These are phyloP conservation scores for Maniola hyperantus DNA, from an alignment of 2,888 invertebrate genomes.

Conservation along the genomic window DNA sequence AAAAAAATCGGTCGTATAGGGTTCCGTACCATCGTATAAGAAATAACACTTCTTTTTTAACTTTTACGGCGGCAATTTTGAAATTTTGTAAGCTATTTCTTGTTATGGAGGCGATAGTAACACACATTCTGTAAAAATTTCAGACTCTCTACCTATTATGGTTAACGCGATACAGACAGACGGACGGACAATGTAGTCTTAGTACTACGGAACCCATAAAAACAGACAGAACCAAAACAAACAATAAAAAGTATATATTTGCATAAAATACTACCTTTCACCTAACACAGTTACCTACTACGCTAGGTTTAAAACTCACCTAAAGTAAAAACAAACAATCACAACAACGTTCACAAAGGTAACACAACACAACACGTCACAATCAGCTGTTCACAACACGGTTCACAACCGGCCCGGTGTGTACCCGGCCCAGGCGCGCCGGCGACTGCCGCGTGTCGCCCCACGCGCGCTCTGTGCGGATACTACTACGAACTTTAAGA, in stretches of 20 bases:
- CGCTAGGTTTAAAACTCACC: conserved; percentile 40
- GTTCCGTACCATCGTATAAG: too few relatives aligned
- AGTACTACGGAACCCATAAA: too few relatives aligned
- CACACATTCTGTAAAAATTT: too few relatives aligned
- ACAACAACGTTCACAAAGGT: conserved; percentile 7
- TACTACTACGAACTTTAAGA: conserved; percentile 26
- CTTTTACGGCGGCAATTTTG: too few relatives aligned
- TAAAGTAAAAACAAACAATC: conserved; percentile 39
- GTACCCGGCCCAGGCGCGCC: conserved; percentile 52
- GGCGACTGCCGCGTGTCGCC: conserved; percentile 68
- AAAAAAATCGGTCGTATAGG: too few relatives aligned
- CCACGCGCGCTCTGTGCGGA: conserved; percentile 26
- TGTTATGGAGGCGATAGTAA: too few relatives aligned
- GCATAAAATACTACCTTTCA: background rate
- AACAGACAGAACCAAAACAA: too few relatives aligned
- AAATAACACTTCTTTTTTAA: too few relatives aligned
- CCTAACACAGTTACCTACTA: background rate
- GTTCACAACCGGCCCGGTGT: conserved; percentile 41
- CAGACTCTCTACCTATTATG: too few relatives aligned
- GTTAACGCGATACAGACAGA: too few relatives aligned
- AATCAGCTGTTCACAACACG: conserved; percentile 29
- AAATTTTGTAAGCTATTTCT: too few relatives aligned
- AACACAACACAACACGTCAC: conserved; percentile 29
- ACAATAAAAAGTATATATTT: background rate
- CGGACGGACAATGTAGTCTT: too few relatives aligned